Percentiles rank a stretch among this genome's conserved stretches.
phyloP scores from a whole-genome alignment of 1,140 invertebrate genomes.

The Drosophila serrata region DNA sequence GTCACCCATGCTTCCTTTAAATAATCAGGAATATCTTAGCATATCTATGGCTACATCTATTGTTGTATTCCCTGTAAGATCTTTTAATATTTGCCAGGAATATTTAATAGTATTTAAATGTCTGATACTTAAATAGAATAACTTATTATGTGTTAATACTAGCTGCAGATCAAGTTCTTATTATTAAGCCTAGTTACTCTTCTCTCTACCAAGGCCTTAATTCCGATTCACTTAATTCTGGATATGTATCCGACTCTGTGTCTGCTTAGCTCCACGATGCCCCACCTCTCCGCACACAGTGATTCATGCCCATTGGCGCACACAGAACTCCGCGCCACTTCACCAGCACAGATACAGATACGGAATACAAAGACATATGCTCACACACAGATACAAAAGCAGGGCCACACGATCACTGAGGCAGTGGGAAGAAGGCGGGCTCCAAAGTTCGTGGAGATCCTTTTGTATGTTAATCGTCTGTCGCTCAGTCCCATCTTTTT shows the following conservation, averaged over 20 bases:
- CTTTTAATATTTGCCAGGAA: no score
- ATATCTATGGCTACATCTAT: no score
- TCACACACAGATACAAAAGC: not conserved
- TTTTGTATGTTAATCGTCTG: constrained; percentile 81
- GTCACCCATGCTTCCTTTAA: not conserved
- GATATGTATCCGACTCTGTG: constrained; percentile 13
- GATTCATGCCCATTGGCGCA: constrained; percentile 79
- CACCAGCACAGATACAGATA: constrained; percentile 17
- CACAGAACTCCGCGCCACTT: constrained; percentile 42
- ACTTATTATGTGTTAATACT: no score
- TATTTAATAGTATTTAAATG: not conserved
- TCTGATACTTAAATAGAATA: not conserved
- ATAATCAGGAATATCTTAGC: no score
- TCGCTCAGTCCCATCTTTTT: constrained; percentile 51
- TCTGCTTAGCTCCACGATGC: constrained; percentile 49
- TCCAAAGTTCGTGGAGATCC: constrained; percentile 74
- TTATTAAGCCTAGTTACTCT: not conserved
- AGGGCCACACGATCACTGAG: constrained; percentile 26
- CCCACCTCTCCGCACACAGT: constrained; percentile 40
- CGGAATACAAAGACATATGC: not conserved
- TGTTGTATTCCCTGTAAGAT: no score
- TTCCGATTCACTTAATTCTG: constrained; percentile 12
- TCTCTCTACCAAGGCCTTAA: not conserved
- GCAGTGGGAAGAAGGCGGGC: constrained; percentile 64
- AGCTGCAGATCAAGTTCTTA: not conserved